Evolutionary conservation across 2,888 invertebrate species (phyloP).

Genomic region (Acleris cristana): DNA sequence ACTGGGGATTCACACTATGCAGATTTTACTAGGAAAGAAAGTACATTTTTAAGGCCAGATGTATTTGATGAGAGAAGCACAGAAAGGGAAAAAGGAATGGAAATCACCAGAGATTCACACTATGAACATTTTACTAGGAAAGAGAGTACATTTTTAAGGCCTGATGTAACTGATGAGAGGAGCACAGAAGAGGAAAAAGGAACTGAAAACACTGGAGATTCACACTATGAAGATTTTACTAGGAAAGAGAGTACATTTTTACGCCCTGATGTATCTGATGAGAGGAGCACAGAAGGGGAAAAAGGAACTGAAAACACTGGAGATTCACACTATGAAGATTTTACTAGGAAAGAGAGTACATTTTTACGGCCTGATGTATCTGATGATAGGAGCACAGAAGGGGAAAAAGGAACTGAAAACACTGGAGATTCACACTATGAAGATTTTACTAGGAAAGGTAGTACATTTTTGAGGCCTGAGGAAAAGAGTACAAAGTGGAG

Average conservation of each 20-base stretch:
- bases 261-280: slow-evolving; percentile 51
- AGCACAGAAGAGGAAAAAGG: slow-evolving; percentile 53
- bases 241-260: slow-evolving; percentile 48
- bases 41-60: slow-evolving; percentile 27
- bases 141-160: slow-evolving; percentile 42
- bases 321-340: slow-evolving; percentile 66
- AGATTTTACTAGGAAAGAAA: slow-evolving; percentile 56
- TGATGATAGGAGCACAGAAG: slow-evolving; percentile 46
- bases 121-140: slow-evolving; percentile 60
- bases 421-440: slow-evolving; percentile 68
- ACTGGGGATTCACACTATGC: slow-evolving; percentile 68
- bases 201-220: slow-evolving; percentile 65
- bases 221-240: slow-evolving; percentile 62
- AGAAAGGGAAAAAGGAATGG: slow-evolving; percentile 55
- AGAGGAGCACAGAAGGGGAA: slow-evolving; percentile 50
- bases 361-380: slow-evolving; percentile 50
- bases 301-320: slow-evolving; percentile 63
- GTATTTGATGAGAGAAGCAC: slow-evolving; percentile 47
- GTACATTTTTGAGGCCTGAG: slow-evolving; percentile 50
- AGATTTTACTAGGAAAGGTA: slow-evolving; percentile 55
- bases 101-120: slow-evolving; percentile 66
- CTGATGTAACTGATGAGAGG: slow-evolving; percentile 43
- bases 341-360: slow-evolving; percentile 52
- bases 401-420: slow-evolving; percentile 62
- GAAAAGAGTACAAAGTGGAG: slow-evolving; percentile 66